Conservation (phyloP, 1,140 invertebrate genomes). For the Brachionus rubens region DNA sequence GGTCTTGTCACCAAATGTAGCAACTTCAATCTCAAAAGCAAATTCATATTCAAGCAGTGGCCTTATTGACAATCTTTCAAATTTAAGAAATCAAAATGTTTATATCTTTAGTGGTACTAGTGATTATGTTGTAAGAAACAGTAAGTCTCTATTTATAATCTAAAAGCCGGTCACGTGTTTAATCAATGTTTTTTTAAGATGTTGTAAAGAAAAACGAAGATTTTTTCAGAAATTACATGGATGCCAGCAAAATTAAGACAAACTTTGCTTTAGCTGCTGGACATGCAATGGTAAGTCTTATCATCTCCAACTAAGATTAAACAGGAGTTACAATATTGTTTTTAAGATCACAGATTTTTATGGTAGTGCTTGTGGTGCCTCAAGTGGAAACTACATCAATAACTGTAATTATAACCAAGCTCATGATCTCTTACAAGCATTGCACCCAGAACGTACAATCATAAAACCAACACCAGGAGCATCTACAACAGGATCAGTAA, state of each 20-base stretch:
- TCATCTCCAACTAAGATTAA: not conserved
- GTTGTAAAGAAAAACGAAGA: constrained; percentile 53
- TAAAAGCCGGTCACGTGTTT: too few species aligned
- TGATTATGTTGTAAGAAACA: constrained; percentile 56
- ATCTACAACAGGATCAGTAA: not conserved
- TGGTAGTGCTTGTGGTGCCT: constrained; percentile 54
- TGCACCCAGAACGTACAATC: constrained; percentile 53
- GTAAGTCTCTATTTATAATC: too few species aligned
- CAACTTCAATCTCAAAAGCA: constrained; percentile 23
- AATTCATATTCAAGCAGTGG: not conserved
- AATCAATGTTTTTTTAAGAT: constrained; percentile 48
- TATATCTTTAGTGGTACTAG: constrained; percentile 57
- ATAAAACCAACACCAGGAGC: constrained; percentile 35
- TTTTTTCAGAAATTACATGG: constrained; percentile 31
- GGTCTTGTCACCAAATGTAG: constrained; percentile 50
- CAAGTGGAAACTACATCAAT: constrained; percentile 52
- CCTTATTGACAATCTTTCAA: constrained; percentile 53
- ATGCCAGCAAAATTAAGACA: not conserved
- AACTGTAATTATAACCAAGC: constrained; percentile 59
- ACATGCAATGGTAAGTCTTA: constrained; percentile 13
- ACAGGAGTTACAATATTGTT: not conserved
- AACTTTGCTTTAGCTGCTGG: not conserved
- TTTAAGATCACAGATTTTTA: constrained; percentile 55
- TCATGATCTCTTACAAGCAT: constrained; percentile 56
- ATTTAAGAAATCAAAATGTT: constrained; percentile 53